Percentiles rank a stretch among this genome's conserved stretches.
phyloP scores from a whole-genome alignment of 2,113 vertebrate genomes.

The Hyperopisus bebe region DNA sequence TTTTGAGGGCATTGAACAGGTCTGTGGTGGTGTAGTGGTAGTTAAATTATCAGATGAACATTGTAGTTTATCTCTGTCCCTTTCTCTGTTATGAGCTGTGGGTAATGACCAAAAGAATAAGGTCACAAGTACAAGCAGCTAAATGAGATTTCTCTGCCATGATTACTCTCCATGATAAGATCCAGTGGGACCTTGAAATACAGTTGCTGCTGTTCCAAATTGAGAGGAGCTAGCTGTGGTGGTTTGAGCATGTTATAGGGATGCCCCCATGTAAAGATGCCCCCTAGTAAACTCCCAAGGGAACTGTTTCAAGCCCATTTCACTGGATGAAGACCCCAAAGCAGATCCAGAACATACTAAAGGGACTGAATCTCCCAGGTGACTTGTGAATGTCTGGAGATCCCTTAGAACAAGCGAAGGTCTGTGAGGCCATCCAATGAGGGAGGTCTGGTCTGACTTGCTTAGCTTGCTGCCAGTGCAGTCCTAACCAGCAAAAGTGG shows the following conservation, averaged over 20 bases:
- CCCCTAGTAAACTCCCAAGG: background rate
- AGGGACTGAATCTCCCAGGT: background rate
- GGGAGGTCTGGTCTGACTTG: background rate
- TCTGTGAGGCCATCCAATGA: background rate
- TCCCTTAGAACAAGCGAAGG: background rate
- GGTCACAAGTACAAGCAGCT: background rate
- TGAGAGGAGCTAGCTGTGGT: background rate
- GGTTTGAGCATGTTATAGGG: background rate
- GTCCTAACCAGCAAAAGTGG: background rate
- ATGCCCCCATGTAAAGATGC: background rate
- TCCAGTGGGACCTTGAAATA: background rate
- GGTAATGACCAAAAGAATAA: background rate
- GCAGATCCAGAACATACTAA: background rate
- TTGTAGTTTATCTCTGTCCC: background rate
- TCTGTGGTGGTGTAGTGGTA: background rate
- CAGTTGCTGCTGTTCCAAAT: background rate
- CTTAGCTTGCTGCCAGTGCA: background rate
- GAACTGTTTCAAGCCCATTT: background rate
- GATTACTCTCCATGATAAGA: background rate
- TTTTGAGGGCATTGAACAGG: background rate
- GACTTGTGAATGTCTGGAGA: background rate
- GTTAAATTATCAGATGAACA: background rate
- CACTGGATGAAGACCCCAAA: background rate
- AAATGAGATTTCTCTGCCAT: background rate
- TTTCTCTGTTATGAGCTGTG: background rate